Evolutionary conservation across 2,797 vertebrate species (phyloP), one percentile per base, ranked within the genome.

Genomic region (Hippocampus kuda): DNA sequence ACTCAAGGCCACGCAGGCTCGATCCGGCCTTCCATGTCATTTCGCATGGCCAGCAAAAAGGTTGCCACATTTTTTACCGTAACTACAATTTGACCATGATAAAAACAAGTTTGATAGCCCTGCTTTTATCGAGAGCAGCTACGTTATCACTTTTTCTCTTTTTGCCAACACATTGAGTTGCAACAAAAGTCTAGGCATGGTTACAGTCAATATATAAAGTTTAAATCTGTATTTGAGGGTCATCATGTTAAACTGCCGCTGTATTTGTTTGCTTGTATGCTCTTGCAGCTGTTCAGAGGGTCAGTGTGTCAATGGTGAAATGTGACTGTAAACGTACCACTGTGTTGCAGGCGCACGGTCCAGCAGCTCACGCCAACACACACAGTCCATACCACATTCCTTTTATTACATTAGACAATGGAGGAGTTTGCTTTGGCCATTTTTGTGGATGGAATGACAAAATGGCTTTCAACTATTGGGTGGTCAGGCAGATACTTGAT

Each of bases 271-370:
- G 61, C 60, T 61, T 51, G 68, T 67, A 15, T 4, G 16, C 46
- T 67, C 38, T 8, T 68, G 72, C 83, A 81, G 88, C 83, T 87
- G 86, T 80, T 73, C 70, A 66, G 54, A 68, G 76, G 81, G 83
- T 86, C 85, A 85, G 72, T 68, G 76, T 82, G 80, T 83, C 76
- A 74, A 75, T 80, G 27, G 65, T 83, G 84, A 82, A 88, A 87
- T 88, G 84, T 1, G 48, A 75, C 76, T 77, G 77, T 86, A 83
- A 88, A 89, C 81, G 75, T 76, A 79, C 74, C 78, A 79, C 78
- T 82, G 81, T 88, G 83, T 87, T 74, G 72, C 68, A 41, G 12
- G 75, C 72, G 78, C 69, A 79, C 79, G 78, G 56, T 67, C 72
- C 77, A 73, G 68, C 77, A 73, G 67, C 76, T 72, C 72, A 75